Conservation (phyloP, 2,888 invertebrate species). For the Oligia fasciuncula region DNA sequence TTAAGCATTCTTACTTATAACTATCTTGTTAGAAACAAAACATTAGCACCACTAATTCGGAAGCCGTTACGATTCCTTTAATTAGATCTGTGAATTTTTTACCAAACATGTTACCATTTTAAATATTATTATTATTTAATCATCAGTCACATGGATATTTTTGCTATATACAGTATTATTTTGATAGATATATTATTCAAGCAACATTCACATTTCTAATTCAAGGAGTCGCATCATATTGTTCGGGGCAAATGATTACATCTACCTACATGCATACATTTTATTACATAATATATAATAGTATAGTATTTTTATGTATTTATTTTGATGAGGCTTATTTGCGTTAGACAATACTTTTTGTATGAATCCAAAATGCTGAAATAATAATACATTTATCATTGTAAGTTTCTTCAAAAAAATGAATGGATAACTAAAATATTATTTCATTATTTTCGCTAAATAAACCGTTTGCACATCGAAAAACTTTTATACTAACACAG, state of each 20-base stretch:
- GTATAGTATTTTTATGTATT: conserved; percentile 36
- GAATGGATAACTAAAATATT: conserved; percentile 1
- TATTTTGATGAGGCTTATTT: conserved; percentile 12
- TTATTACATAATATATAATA: conserved; percentile 33
- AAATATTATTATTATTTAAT: conserved; percentile 70
- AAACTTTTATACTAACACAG: not conserved
- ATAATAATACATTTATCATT: not conserved
- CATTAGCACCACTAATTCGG: conserved; percentile 66
- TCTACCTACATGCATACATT: conserved; percentile 56
- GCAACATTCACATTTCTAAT: conserved; percentile 71
- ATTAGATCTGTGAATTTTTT: conserved; percentile 75
- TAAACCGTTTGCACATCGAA: conserved; percentile 15
- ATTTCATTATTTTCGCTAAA: not conserved
- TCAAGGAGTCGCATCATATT: conserved; percentile 55
- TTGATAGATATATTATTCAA: conserved; percentile 71
- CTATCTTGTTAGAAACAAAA: conserved; percentile 53
- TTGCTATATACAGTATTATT: conserved; percentile 80
- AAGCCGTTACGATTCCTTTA: conserved; percentile 74
- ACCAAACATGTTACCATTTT: conserved; percentile 82
- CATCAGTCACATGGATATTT: conserved; percentile 68
- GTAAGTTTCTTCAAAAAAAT: not conserved
- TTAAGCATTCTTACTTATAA: conserved; percentile 47
- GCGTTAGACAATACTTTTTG: conserved; percentile 3
- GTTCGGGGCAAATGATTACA: conserved; percentile 55
- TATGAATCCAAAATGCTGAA: not conserved